These are phyloP conservation scores for Brachyrhaphis roseni DNA, from an alignment of 2,797 vertebrate species.

Conservation along the genomic window DNA sequence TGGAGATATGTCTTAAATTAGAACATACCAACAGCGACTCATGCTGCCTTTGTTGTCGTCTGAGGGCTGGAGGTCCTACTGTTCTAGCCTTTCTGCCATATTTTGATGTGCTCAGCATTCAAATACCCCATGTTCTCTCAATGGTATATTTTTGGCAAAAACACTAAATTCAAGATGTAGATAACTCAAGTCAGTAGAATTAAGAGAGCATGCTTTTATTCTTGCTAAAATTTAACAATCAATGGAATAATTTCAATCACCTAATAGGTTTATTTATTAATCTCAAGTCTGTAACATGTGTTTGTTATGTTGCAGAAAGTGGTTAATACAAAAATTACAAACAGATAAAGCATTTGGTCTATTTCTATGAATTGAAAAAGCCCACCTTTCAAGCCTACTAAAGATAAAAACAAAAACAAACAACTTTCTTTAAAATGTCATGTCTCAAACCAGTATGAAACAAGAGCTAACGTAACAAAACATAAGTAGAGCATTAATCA, in stretches of 20 bases:
- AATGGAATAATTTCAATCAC: neutral
- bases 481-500: neutral
- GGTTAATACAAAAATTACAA: neutral
- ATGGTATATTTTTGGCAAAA: neutral
- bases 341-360: neutral
- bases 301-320: neutral
- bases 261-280: neutral
- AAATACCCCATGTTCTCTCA: constrained; percentile 18
- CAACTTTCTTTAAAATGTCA: neutral
- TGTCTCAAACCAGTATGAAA: neutral
- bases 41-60: constrained; percentile 73
- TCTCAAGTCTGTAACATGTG: neutral
- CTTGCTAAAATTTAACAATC: neutral
- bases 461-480: neutral
- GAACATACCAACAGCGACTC: constrained; percentile 72
- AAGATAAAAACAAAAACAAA: neutral
- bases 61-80: constrained; percentile 53
- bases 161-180: neutral
- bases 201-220: neutral
- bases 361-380: neutral
- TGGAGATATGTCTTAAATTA: constrained; percentile 71
- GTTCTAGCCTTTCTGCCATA: constrained; percentile 42
- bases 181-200: neutral
- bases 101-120: constrained; percentile 30
- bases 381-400: neutral